Conservation (phyloP, 2,113 vertebrate genomes). For the Anguilla japonica region DNA sequence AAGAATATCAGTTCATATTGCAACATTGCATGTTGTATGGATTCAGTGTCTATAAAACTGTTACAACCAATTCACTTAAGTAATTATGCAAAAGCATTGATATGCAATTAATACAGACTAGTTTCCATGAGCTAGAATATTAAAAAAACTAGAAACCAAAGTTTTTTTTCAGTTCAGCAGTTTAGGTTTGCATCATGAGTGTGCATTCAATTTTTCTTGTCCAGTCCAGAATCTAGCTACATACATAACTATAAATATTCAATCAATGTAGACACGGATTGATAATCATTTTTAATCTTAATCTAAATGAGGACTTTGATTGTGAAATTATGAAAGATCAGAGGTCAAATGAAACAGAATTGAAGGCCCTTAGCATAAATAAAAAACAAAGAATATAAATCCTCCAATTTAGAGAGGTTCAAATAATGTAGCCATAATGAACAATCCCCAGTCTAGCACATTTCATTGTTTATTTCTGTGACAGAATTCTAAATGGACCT, state of each 20-base stretch:
- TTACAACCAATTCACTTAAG: neutral
- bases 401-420: neutral
- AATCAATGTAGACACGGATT: neutral
- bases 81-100: neutral
- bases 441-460: slow-evolving; percentile 53
- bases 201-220: neutral
- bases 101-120: neutral
- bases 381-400: neutral
- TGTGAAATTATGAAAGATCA: neutral
- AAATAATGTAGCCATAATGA: slow-evolving; percentile 23
- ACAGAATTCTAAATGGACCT: slow-evolving; percentile 27
- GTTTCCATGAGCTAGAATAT: neutral
- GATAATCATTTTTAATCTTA: neutral
- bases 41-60: neutral
- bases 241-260: neutral
- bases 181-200: neutral
- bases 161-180: neutral
- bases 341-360: neutral
- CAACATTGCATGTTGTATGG: neutral
- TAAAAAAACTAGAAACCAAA: neutral
- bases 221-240: neutral
- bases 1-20: no score
- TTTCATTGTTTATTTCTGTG: slow-evolving; percentile 62
- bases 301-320: slow-evolving; percentile 14
- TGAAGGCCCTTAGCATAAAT: neutral